phyloP scores from a whole-genome alignment of 2,888 invertebrate species.

The Erebia ligea region DNA sequence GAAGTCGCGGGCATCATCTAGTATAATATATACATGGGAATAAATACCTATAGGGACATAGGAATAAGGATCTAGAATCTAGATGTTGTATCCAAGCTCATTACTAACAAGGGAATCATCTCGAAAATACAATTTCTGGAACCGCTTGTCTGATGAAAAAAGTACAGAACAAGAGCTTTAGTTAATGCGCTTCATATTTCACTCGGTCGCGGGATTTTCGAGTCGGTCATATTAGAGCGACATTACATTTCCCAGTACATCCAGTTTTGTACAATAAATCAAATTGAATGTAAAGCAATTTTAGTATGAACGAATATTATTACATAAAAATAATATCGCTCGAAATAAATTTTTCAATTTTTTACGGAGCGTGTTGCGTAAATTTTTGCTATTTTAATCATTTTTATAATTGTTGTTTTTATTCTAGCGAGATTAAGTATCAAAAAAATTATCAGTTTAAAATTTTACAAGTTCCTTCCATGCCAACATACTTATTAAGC shows the following conservation, averaged over 20 bases:
- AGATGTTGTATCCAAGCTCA: not conserved
- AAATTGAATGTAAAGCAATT: conserved; percentile 13
- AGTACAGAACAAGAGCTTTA: conserved; percentile 71
- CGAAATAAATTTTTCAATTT: too few species aligned
- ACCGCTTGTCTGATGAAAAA: conserved; percentile 67
- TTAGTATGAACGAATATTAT: not conserved
- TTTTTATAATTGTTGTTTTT: too few species aligned
- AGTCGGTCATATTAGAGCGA: conserved; percentile 47
- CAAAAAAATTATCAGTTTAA: too few species aligned
- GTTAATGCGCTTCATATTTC: conserved; percentile 77
- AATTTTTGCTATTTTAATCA: too few species aligned
- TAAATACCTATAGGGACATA: too few species aligned
- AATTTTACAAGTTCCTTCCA: too few species aligned
- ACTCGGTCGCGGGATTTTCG: conserved; percentile 65
- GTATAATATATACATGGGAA: too few species aligned
- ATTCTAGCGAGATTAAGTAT: too few species aligned
- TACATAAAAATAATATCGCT: too few species aligned
- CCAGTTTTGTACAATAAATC: conserved; percentile 20
- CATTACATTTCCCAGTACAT: conserved; percentile 39
- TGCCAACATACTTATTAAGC: too few species aligned
- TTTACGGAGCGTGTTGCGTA: too few species aligned
- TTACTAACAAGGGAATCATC: not conserved
- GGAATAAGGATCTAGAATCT: not conserved
- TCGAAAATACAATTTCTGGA: conserved; percentile 57
- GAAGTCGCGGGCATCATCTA: too few species aligned